Base-by-base conservation (phyloP, 1,140 invertebrate genomes). In the Drosophila chauvacae region DNA sequence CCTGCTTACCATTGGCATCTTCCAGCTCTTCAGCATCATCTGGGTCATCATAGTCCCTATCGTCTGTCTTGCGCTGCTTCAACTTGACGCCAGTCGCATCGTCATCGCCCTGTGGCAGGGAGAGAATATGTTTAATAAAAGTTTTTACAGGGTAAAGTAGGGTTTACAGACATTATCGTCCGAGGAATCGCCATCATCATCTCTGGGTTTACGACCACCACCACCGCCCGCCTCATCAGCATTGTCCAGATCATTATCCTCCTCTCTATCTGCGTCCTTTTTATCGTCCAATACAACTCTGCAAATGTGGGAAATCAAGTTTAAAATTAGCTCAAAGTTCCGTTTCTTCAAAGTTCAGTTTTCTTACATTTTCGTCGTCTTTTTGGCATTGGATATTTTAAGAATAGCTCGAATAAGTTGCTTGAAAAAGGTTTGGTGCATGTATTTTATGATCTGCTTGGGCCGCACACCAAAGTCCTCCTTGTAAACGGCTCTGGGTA, bases 31-130 rank as follows among this genome's bases (percentile, higher is more conserved):
- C 96, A 20, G 95, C 95, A 48, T 96, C 96, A 62, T 96, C 96
- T 2, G 95, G 95, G 87, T 97, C 97, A 77, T 97, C 96, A 84
- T 97, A 96, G 44, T 97, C 97, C 45, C 95, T 95, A 59, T 95
- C 94, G 73, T 95, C 94, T 42, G 94, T 93, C 68, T 95, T 95
- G 72, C 95, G 94, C 45, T 92, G 93, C 73, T 93, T 94, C 2
- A 93, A 93, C 82, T 94, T 95, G 7, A 93, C 92, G 28, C 93
- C 93, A 18, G 95, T 95, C 0, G 94, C 94, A 44, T 94, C 94
- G 64, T 95, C 94, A 56, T 95, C 94, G 37, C 94, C 94, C 63
- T 93, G 35, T 26, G 33, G 0, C 3, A 44, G 14, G 0, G 2
- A n/a, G 3, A 63, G 28, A 18, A 13, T 42, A 3, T 0, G 14